phyloP scores from a whole-genome alignment of 2,888 invertebrate genomes.

The Mactromeris polynyma region DNA sequence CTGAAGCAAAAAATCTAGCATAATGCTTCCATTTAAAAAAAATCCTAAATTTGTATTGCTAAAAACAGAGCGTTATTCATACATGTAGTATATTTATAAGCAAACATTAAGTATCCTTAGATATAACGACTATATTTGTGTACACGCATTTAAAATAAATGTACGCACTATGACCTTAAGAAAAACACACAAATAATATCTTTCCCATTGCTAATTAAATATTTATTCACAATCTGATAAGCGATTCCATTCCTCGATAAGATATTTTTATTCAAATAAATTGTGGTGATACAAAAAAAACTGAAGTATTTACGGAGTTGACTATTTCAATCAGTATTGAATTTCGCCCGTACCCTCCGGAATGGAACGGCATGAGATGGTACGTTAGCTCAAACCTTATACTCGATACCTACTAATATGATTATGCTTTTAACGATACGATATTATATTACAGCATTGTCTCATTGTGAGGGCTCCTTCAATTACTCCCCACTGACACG shows the following conservation, averaged over 20 bases:
- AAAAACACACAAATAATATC: constrained; percentile 12
- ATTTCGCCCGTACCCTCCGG: constrained; percentile 11
- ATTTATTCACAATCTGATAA: constrained; percentile 14
- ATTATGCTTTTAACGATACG: neutral
- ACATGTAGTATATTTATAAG: no score
- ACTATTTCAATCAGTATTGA: neutral
- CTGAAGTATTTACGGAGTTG: neutral
- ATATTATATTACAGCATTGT: neutral
- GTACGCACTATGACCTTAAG: neutral
- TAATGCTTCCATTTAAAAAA: no score
- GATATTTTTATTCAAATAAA: constrained; percentile 10
- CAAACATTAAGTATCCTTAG: no score
- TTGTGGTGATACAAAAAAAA: neutral
- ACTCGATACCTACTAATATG: no score
- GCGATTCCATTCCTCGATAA: neutral
- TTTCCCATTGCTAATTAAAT: neutral
- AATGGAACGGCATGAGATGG: neutral
- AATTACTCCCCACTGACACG: neutral
- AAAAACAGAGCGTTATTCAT: no score
- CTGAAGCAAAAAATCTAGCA: no score
- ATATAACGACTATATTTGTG: no score
- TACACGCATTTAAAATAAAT: neutral
- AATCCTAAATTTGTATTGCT: no score
- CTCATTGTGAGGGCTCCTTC: neutral
- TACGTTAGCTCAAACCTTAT: neutral